These are phyloP conservation scores for Pyralis farinalis DNA, from an alignment of 2,888 invertebrate genomes.

Conservation along the genomic window DNA sequence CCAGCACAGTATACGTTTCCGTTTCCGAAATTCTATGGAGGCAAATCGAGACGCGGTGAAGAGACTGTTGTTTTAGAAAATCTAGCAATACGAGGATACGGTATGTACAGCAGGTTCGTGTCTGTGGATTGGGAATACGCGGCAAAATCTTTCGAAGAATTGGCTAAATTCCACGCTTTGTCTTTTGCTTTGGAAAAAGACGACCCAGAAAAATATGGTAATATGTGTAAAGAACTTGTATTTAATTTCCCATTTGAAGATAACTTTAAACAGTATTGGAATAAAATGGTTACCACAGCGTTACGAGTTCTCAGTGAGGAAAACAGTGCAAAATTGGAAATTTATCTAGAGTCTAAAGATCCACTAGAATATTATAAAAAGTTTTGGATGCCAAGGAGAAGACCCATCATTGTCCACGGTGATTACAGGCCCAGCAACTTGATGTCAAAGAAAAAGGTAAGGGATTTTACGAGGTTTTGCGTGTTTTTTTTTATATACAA, in stretches of 20 bases:
- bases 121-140: slow-evolving; percentile 43
- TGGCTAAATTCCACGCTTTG: slow-evolving; percentile 45
- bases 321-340: slow-evolving; percentile 26
- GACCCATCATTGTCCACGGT: slow-evolving; percentile 21
- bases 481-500: too few relatives aligned
- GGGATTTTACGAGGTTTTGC: too few relatives aligned
- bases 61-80: slow-evolving; percentile 45
- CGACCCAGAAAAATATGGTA: slow-evolving; percentile 31
- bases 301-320: slow-evolving; percentile 27
- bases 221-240: slow-evolving; percentile 5
- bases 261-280: background rate
- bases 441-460: too few relatives aligned
- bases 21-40: slow-evolving; percentile 27
- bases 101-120: too few relatives aligned
- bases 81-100: slow-evolving; percentile 29
- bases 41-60: slow-evolving; percentile 15
- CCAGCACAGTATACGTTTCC: slow-evolving; percentile 22
- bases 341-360: slow-evolving; percentile 19
- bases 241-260: background rate
- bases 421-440: slow-evolving; percentile 31
- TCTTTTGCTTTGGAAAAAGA: slow-evolving; percentile 37
- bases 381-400: slow-evolving; percentile 13
- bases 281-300: background rate
- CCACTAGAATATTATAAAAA: slow-evolving; percentile 14
- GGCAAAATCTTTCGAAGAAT: slow-evolving; percentile 24